Conservation (phyloP, 2,888 invertebrate species). For the Rhogogaster chlorosoma region DNA sequence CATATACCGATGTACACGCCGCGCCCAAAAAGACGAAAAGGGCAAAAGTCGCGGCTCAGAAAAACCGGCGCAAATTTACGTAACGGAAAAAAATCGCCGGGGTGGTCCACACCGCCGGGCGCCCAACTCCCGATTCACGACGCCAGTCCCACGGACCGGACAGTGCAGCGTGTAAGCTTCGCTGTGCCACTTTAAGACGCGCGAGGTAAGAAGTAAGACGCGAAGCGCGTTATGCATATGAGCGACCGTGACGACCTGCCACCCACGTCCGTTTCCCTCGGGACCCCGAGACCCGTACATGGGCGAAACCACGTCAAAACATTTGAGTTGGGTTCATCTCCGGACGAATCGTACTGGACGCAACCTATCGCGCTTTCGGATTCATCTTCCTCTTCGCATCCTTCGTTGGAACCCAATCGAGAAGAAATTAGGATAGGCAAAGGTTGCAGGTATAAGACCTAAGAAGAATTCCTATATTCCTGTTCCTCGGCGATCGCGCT, state of each 20-base stretch:
- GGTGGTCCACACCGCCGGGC: slow-evolving; percentile 40
- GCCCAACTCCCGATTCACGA: slow-evolving; percentile 9
- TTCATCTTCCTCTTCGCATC: background rate
- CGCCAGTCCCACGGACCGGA: slow-evolving; percentile 48
- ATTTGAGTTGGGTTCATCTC: slow-evolving; percentile 67
- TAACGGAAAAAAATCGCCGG: slow-evolving; percentile 48
- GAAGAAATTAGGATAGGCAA: slow-evolving; percentile 26
- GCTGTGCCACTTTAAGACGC: slow-evolving; percentile 49
- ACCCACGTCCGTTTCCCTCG: slow-evolving; percentile 50
- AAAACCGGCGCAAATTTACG: slow-evolving; percentile 42
- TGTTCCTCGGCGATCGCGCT: background rate
- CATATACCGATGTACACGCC: background rate
- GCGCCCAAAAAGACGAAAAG: slow-evolving; percentile 2
- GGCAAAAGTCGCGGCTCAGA: slow-evolving; percentile 16
- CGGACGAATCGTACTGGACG: slow-evolving; percentile 27
- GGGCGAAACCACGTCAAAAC: slow-evolving; percentile 63
- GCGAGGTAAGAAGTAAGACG: slow-evolving; percentile 57
- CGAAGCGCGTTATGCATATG: slow-evolving; percentile 55
- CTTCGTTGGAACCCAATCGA: slow-evolving; percentile 16
- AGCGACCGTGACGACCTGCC: slow-evolving; percentile 54
- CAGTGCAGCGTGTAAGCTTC: slow-evolving; percentile 46
- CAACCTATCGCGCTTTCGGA: background rate
- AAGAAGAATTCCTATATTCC: background rate
- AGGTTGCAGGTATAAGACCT: slow-evolving; percentile 15
- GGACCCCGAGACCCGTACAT: slow-evolving; percentile 28